phyloP scores from a whole-genome alignment of 2,113 vertebrate genomes.

The Calonectris borealis region DNA sequence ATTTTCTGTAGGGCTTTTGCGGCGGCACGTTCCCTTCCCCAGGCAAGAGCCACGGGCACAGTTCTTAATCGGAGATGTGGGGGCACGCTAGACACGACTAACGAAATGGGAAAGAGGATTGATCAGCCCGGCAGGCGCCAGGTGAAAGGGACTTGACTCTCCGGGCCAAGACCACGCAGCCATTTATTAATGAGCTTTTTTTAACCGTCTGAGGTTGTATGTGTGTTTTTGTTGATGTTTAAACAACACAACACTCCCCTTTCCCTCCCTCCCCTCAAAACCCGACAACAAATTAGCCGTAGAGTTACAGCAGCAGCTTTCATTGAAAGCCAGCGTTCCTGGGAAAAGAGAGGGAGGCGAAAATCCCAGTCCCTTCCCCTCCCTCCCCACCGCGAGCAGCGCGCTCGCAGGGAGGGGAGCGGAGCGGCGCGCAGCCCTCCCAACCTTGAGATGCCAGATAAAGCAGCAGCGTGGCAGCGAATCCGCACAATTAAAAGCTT shows the following conservation, averaged over 20 bases:
- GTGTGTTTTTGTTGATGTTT: background rate
- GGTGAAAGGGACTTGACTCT: constrained; percentile 43
- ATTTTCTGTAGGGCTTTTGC: background rate
- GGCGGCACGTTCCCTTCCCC: background rate
- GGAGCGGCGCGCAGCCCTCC: constrained; percentile 53
- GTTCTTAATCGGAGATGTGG: background rate
- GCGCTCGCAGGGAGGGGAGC: constrained; percentile 33
- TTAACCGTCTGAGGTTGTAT: background rate
- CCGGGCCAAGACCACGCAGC: constrained; percentile 7
- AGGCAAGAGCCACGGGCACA: background rate
- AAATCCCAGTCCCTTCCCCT: background rate
- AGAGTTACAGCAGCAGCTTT: background rate
- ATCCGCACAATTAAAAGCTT: constrained; percentile 99
- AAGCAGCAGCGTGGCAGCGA: constrained; percentile 92
- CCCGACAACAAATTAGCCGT: background rate
- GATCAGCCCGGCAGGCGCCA: background rate
- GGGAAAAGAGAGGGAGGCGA: background rate
- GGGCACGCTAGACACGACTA: background rate
- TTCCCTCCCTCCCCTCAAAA: background rate
- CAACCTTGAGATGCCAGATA: constrained; percentile 91
- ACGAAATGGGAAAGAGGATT: background rate
- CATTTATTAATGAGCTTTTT: constrained; percentile 38
- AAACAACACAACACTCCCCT: background rate
- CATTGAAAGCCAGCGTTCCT: background rate
- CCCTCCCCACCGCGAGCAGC: background rate